Evolutionary conservation across 2,888 invertebrate genomes (phyloP).

Genomic region (Apodemia hepburni): DNA sequence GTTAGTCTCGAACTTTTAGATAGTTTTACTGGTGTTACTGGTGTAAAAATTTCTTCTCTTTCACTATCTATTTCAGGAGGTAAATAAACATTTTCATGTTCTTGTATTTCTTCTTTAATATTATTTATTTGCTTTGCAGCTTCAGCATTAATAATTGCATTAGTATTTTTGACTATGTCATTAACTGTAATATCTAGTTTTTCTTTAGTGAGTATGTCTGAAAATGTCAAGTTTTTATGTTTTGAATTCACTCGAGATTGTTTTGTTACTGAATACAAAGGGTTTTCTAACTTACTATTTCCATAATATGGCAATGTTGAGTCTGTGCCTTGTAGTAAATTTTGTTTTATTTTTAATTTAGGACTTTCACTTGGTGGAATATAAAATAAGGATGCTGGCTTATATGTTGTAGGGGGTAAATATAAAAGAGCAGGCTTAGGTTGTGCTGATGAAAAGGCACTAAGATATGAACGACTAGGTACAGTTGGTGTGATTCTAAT

Average conservation of each 20-base stretch:
- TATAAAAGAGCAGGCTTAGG: slow-evolving; percentile 49
- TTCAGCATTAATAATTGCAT: slow-evolving; percentile 49
- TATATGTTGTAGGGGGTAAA: slow-evolving; percentile 55
- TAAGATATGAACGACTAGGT: slow-evolving; percentile 34
- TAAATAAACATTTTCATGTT: slow-evolving; percentile 41
- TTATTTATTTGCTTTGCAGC: slow-evolving; percentile 46
- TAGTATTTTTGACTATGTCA: slow-evolving; percentile 63
- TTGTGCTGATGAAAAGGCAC: slow-evolving; percentile 43
- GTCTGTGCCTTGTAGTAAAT: slow-evolving; percentile 42
- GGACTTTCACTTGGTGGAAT: slow-evolving; percentile 47
- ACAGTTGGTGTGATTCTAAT: slow-evolving; percentile 23
- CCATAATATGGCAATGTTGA: background rate
- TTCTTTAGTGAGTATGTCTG: slow-evolving; percentile 65
- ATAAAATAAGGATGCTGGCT: slow-evolving; percentile 50
- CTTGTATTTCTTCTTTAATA: slow-evolving; percentile 29
- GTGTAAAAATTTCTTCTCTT: slow-evolving; percentile 55
- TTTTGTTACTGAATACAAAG: slow-evolving; percentile 41
- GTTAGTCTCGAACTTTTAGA: slow-evolving; percentile 48
- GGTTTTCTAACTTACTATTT: slow-evolving; percentile 19
- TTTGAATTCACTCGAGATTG: slow-evolving; percentile 42
- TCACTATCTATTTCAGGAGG: slow-evolving; percentile 41
- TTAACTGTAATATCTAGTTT: slow-evolving; percentile 63
- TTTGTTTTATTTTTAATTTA: slow-evolving; percentile 44
- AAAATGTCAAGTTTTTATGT: slow-evolving; percentile 56
- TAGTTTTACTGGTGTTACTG: slow-evolving; percentile 40